A percentile compares a stretch with the other conserved stretches of the same genome.
phyloP scores from a whole-genome alignment of 2,113 vertebrate genomes.

The Oceanodroma tethys region DNA sequence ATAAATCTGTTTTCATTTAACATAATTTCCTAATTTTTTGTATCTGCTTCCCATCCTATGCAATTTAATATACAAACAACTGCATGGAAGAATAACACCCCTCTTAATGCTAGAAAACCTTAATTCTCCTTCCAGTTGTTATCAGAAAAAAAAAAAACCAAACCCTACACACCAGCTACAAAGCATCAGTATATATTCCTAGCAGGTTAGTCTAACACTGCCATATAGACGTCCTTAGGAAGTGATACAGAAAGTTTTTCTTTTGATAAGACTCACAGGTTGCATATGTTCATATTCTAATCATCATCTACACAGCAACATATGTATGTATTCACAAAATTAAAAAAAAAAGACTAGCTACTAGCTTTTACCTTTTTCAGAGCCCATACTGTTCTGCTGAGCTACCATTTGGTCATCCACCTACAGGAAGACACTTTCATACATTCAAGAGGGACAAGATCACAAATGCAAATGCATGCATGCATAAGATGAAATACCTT shows the following conservation, averaged over 20 bases:
- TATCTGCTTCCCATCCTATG: not conserved
- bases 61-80: not conserved
- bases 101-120: not conserved
- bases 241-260: not conserved
- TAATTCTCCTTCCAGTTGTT: not conserved
- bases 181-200: not conserved
- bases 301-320: not conserved
- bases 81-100: not conserved
- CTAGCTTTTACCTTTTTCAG: not conserved
- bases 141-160: not conserved
- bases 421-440: not conserved
- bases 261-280: not conserved
- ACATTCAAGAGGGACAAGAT: not conserved
- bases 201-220: not conserved
- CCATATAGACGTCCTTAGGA: not conserved
- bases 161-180: not conserved
- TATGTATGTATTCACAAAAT: not conserved
- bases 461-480: not conserved
- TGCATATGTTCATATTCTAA: not conserved
- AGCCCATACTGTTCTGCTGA: not conserved
- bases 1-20: not conserved
- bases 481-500: rapidly evolving
- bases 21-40: not conserved
- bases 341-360: not conserved
- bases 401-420: not conserved